Base-by-base conservation (phyloP, 2,797 vertebrate genomes). In the Sparidentex hasta region DNA sequence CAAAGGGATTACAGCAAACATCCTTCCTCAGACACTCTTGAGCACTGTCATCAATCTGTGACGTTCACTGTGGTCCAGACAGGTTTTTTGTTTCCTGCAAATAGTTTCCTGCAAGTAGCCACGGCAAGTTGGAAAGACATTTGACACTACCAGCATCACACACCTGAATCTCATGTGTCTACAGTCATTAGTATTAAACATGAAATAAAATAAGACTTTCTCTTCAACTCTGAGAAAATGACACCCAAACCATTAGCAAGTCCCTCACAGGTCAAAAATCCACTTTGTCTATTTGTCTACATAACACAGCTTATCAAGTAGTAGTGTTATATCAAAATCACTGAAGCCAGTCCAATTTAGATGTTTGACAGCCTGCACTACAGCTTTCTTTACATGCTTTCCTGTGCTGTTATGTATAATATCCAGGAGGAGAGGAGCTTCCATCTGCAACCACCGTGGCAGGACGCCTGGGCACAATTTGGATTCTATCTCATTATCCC, bases 341-440 rank as follows among this genome's bases (percentile, higher is more conserved):
- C 17, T 71, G 73, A 80, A 71, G 70, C 63, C 14, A 16, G 68
- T 80, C 68, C 74, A 84, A 74, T 78, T 71, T 51, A 59, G 21
- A 76, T 18, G 25, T 72, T 54, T 64, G 71, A 81, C 44, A 65
- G 47, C 38, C 56, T 59, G 38, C 33, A 23, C 43, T 38, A 44
- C 59, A 55, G 65, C 1, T 57, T 70, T 71, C 43, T 47, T 56
- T 55, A 51, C 62, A 52, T 29, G 56, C 25, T 29, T 44, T 57
- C 21, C n/a, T 50, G 7, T 25, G 11, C 25, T 25, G 29, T 57
- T 55, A 18, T 51, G 29, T 20, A 14, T 23, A 17, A 29, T 17
- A 56, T 50, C 23, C 14, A 47, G n/a, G 27, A 7, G 20, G 41
- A 62, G 43, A 25, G 50, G 48, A 48, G 47, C 69, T 23, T 70